These are phyloP conservation scores for Argopecten irradians DNA, from an alignment of 1,140 invertebrate genomes.

Conservation along the genomic window DNA sequence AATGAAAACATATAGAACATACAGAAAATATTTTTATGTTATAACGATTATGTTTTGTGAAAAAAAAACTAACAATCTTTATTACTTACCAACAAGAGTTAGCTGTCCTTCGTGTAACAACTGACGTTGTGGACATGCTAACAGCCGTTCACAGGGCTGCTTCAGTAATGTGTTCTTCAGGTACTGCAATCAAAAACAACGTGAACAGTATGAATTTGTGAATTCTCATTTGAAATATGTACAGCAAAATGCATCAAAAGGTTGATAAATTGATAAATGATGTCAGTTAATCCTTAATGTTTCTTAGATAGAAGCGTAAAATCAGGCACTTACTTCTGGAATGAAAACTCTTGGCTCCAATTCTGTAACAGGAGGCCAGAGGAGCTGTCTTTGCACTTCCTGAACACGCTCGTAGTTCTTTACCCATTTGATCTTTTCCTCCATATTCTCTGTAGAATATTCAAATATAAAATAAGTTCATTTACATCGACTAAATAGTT, in stretches of 20 bases:
- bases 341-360: constrained; percentile 82
- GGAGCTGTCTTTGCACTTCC: constrained; percentile 82
- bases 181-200: constrained; percentile 78
- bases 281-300: too few species aligned
- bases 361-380: constrained; percentile 82
- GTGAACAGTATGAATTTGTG: too few species aligned
- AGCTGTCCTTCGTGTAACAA: constrained; percentile 83
- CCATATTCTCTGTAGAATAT: constrained; percentile 80
- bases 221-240: too few species aligned
- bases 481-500: background rate
- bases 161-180: constrained; percentile 79
- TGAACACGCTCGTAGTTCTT: constrained; percentile 84
- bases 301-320: too few species aligned
- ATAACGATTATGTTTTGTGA: background rate
- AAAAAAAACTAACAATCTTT: background rate
- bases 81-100: constrained; percentile 78
- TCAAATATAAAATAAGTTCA: background rate
- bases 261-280: too few species aligned
- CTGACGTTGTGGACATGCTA: constrained; percentile 82
- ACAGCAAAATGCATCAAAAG: too few species aligned
- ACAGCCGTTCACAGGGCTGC: constrained; percentile 84
- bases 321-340: constrained; percentile 79
- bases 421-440: constrained; percentile 84
- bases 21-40: background rate
- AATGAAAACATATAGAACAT: too few species aligned